phyloP scores from a whole-genome alignment of 2,888 invertebrate genomes.

The Leptopilina drosophilae region DNA sequence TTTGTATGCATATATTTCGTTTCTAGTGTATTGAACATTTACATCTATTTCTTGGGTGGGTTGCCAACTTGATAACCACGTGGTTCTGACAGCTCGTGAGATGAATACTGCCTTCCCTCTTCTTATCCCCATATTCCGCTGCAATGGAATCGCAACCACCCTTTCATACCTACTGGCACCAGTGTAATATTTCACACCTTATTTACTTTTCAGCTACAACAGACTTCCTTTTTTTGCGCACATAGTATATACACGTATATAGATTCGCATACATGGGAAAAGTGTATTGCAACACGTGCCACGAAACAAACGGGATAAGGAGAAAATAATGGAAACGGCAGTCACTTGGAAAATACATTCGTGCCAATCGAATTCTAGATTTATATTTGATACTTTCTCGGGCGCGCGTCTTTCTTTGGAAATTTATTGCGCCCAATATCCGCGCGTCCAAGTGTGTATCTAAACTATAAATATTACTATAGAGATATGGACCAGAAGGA shows the following conservation, averaged over 20 bases:
- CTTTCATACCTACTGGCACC: conserved; percentile 43
- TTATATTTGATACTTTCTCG: conserved; percentile 48
- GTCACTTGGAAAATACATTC: conserved; percentile 57
- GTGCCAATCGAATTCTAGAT: conserved; percentile 51
- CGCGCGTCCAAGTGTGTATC: conserved; percentile 1
- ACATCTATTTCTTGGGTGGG: conserved; percentile 43
- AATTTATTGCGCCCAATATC: conserved; percentile 22
- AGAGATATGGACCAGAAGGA: not conserved
- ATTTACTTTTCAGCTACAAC: conserved; percentile 59
- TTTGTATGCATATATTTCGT: not conserved
- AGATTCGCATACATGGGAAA: conserved; percentile 49
- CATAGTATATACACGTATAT: conserved; percentile 30
- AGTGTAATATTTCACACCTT: conserved; percentile 59
- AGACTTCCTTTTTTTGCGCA: conserved; percentile 47
- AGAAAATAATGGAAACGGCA: conserved; percentile 59
- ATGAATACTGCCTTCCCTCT: conserved; percentile 52
- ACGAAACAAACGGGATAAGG: conserved; percentile 57
- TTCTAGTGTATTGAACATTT: conserved; percentile 24
- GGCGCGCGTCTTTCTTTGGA: conserved; percentile 14
- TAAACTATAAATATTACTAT: not conserved
- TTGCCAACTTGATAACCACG: conserved; percentile 44
- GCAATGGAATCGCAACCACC: conserved; percentile 46
- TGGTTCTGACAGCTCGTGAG: conserved; percentile 51
- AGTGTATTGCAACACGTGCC: conserved; percentile 56
- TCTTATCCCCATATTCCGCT: conserved; percentile 44